Evolutionary conservation across 2,888 invertebrate species (phyloP), one percentile per base, ranked within the genome.

Genomic region (Pasiphila rectangulata): DNA sequence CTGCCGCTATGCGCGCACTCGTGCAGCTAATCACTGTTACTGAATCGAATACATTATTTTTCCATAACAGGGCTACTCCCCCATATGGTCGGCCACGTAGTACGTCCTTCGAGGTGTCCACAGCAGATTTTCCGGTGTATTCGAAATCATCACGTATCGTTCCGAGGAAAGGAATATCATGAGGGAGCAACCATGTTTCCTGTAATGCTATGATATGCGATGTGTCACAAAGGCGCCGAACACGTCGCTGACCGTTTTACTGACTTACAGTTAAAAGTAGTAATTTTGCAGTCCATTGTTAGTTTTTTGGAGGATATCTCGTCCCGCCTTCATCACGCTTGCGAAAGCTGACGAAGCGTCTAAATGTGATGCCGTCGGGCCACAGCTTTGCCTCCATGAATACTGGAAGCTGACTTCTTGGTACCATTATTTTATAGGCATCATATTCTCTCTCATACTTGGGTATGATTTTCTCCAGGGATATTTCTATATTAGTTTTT

Each of bases 31-130:
- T 23, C 1, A 63, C 43, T 0, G 51, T 32, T 4, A 67, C 63
- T 0, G 35, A 25, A 0, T 32, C 25, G 20, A 64, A 64, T 3
- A 45, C 9, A 15, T 15, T 9, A 25, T 55, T 61, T 4, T 59
- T 38, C 64, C 63, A 64, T 3, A 67, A 17, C 0, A 66, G 2
- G 0, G 61, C 64, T 2, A 51, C 36, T 4, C 56, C 52, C 1
- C 51, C 50, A 34, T 49, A 46, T 9, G 57, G 53, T 35, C 54
- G 25, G 4, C 57, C 63, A 1, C 53, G 36, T 0, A 66, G 42
- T 0, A 61, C 9, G 0, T 57, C 62, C 3, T 44, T 24, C 1
- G 57, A 46, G 0, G 61, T 61, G 23, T 63, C 63, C 4, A 69
- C 56, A 0, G 63, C 54, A 0, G 65, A 64, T 6, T 38, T 56